phyloP scores from a whole-genome alignment of 64 coral and sea anemone species.

The Trachythela sp. region DNA sequence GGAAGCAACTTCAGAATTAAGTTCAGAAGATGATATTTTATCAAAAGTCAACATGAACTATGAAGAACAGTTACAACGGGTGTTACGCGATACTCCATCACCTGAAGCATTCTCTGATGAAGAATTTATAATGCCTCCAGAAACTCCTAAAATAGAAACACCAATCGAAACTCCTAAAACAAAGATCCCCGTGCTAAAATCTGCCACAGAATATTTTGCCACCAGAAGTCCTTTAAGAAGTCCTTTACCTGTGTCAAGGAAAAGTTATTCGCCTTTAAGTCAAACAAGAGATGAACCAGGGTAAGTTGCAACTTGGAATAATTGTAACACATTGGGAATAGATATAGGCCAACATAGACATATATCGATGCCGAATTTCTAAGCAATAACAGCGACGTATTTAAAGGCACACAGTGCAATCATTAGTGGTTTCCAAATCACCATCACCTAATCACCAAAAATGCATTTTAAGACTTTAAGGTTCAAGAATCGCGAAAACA shows the following conservation, averaged over 20 bases:
- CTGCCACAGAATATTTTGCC: neutral
- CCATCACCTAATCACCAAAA: too few species aligned
- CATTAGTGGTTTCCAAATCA: too few species aligned
- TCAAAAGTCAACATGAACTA: constrained; percentile 6
- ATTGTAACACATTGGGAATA: too few species aligned
- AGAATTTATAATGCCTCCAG: constrained; percentile 46
- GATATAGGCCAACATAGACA: too few species aligned
- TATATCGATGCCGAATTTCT: too few species aligned
- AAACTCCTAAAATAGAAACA: too few species aligned
- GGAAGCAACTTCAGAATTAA: neutral
- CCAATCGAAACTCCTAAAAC: neutral
- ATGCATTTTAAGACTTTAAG: too few species aligned
- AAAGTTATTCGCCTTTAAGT: neutral
- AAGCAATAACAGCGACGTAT: too few species aligned
- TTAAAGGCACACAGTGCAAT: too few species aligned
- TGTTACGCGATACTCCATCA: constrained; percentile 50
- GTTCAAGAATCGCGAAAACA: too few species aligned
- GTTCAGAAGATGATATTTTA: neutral
- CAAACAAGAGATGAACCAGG: neutral
- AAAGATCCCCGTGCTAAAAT: neutral
- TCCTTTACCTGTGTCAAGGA: neutral
- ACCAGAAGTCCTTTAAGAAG: neutral
- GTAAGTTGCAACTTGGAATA: neutral
- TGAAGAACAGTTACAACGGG: constrained; percentile 40
- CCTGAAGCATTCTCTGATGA: constrained; percentile 36